Base-by-base conservation (phyloP, 1,140 invertebrate species). In the Harpegnathos saltator region DNA sequence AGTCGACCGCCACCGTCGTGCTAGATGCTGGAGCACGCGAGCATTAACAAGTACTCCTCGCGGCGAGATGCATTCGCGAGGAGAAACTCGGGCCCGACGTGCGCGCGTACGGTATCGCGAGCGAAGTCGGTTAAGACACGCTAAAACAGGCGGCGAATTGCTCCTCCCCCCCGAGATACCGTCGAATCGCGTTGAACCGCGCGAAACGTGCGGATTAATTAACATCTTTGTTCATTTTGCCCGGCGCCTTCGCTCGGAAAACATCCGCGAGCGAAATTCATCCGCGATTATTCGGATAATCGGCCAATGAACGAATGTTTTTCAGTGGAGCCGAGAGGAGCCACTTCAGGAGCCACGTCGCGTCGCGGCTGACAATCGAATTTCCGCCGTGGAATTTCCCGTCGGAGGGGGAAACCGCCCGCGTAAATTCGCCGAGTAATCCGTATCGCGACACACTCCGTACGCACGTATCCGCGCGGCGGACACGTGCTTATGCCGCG, bases 41-140 rank as follows among this genome's bases (percentile, higher is more conserved):
- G 72, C 82, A 87, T 72, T 81, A 85, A 81, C 84, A 87, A 87
- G 75, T 87, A 84, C 38, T 19, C 58, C 59, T 72, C 50, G 29
- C 9, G 24, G 19, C 56, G 48, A 74, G 66, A 80, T 71, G 50
- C 50, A 24, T 7, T 73, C 59, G 59, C 61, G n/a, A n/a, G 22
- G 9, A 44, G 80, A 75, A n/a, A 77, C 62, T 29, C 71, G 50
- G 14, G 15, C n/a, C n/a, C n/a, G n/a, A 73, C 9, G 29, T 62
- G 29, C 14, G 29, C 14, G 14, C 12, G 14, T 44, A 4, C 38
- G 17, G 7, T 48, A 44, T 9, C 24, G 63, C 38, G 17, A n/a
- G n/a, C n/a, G n/a, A n/a, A n/a, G n/a, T n/a, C n/a, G n/a, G n/a
- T n/a, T n/a, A n/a, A n/a, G n/a, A n/a, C n/a, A n/a, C n/a, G n/a